Base-by-base conservation (phyloP, 2,888 invertebrate genomes). In the Escarpia spicata region DNA sequence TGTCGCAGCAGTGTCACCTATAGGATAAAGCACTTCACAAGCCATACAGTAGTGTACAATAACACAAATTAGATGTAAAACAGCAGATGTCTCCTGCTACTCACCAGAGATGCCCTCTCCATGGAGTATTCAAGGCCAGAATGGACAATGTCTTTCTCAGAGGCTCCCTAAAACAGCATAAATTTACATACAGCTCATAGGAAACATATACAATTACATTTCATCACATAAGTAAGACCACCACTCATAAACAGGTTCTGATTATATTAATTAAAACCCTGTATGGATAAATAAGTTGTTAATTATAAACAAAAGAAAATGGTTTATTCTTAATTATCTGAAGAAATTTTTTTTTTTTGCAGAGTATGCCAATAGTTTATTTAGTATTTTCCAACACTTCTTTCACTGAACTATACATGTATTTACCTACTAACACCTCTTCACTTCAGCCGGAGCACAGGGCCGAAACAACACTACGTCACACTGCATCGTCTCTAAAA, bases 71-170 rank as follows among this genome's bases (percentile, higher is more conserved):
- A 26, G 19, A 75, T 19, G 9, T 19, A 75, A 75, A 75, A 75
- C 26, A 75, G 52, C 12, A 52, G 52, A 52, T 12, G 10, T 12
- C 9, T 52, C 75, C 75, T 75, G 75, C 6, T 3, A 95, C 97
- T 97, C 96, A 99, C 99, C 97, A 98, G 98, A 92, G 99, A 99
- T 91, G 99, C 98, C 96, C 98, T 97, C 96, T 99, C 99, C 99
- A 99, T 99, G 92, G 99, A 99, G 96, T 99, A 99, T 96, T 99
- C 99, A 92, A 99, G 97, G 93, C 99, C 99, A 94, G 99, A 99
- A 97, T 99, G 99, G 31, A 99, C 99, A 95, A 99, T 99, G 96
- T 99, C 99, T 95, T 99, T 99, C 96, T 99, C 99, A 92, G 98
- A 99, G 94, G 99, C 99, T 96, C 99, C 99, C 97, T 97, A 94